Evolutionary conservation across 1,140 invertebrate species (phyloP).

Genomic region (Dryas iulia): DNA sequence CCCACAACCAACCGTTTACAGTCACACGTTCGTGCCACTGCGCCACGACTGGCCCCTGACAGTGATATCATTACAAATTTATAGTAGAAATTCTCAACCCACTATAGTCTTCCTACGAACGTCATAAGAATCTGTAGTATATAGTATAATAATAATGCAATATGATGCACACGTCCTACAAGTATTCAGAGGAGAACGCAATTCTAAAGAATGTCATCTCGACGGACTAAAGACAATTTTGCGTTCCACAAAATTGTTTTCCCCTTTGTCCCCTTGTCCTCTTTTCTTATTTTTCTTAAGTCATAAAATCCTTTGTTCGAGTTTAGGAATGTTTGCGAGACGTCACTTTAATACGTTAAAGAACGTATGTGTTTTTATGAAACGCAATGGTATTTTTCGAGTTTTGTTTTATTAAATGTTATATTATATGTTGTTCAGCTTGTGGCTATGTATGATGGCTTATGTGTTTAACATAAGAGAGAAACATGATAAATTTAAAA

Average conservation of each 20-base stretch:
- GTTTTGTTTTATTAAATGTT: not conserved
- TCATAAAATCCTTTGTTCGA: slow-evolving; percentile 30
- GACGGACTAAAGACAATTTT: slow-evolving; percentile 21
- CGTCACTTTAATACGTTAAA: slow-evolving; percentile 18
- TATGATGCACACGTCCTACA: not conserved
- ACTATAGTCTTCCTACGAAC: not conserved
- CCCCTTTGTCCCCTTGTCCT: slow-evolving; percentile 22
- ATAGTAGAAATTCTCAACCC: not conserved
- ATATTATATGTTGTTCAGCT: no score
- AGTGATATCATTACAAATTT: no score
- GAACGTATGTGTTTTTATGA: not conserved
- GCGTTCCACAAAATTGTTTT: slow-evolving; percentile 28
- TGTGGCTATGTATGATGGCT: no score
- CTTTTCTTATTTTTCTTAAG: slow-evolving; percentile 26
- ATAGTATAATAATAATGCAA: slow-evolving; percentile 5
- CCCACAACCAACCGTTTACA: no score
- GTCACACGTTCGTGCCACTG: no score
- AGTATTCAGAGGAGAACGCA: slow-evolving; percentile 11
- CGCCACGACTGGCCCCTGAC: no score
- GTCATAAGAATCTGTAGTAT: not conserved
- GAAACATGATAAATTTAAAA: no score
- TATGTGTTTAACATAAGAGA: no score
- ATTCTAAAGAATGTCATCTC: slow-evolving; percentile 26
- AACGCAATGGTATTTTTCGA: not conserved
- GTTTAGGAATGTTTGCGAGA: slow-evolving; percentile 17